phyloP scores from a whole-genome alignment of 2,113 vertebrate species.

The Heteronetta atricapilla region DNA sequence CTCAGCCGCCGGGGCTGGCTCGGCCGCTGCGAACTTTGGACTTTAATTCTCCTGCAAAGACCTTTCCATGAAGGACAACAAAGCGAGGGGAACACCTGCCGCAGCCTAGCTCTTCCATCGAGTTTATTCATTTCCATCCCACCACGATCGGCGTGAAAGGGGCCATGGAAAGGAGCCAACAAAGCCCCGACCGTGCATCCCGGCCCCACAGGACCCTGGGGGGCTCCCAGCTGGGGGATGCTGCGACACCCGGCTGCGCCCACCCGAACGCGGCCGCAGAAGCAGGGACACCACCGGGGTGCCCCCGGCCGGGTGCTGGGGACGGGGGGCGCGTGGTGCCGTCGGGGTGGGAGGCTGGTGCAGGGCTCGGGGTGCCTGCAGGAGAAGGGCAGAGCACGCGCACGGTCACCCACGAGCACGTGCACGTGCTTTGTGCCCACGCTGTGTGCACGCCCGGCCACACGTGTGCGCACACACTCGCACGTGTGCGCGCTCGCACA shows the following conservation, averaged over 20 bases:
- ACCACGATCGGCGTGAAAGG: background rate
- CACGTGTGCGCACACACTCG: background rate
- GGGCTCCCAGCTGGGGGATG: background rate
- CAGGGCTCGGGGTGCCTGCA: no score
- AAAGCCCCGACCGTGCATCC: background rate
- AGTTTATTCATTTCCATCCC: background rate
- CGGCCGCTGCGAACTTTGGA: background rate
- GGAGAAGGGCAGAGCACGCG: accelerated
- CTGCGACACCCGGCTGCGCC: background rate
- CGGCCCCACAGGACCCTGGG: background rate
- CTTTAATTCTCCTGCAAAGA: background rate
- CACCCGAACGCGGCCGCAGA: background rate
- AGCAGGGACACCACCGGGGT: background rate
- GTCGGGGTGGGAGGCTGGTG: no score
- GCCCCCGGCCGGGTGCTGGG: background rate
- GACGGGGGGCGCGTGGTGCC: background rate
- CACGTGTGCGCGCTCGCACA: background rate
- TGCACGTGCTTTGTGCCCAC: no score
- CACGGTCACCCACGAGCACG: background rate
- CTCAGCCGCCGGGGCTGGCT: background rate
- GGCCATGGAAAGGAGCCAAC: background rate
- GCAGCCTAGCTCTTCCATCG: background rate
- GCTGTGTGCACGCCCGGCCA: accelerated
- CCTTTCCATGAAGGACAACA: background rate
- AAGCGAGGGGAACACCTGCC: background rate